phyloP scores from a whole-genome alignment of 2,797 vertebrate genomes.

The Tenualosa thibaudeaui region DNA sequence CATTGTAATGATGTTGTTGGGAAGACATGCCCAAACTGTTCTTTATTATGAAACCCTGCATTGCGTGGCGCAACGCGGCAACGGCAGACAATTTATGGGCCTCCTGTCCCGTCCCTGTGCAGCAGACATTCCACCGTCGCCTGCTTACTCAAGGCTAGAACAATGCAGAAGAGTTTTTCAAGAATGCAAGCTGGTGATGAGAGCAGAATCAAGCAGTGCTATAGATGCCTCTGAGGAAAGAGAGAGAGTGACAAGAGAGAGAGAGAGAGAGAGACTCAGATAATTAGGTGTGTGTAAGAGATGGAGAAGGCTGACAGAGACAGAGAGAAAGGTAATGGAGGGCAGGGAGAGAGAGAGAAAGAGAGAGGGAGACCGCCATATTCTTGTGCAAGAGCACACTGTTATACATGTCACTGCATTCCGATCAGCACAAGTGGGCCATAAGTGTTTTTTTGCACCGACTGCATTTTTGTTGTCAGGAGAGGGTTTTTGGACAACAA shows the following conservation, averaged over 20 bases:
- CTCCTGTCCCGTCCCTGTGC: slow-evolving; percentile 75
- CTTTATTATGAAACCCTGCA: slow-evolving; percentile 80
- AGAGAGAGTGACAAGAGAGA: background rate
- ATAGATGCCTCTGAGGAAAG: background rate
- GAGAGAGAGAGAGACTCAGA: background rate
- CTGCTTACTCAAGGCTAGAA: slow-evolving; percentile 74
- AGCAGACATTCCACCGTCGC: slow-evolving; percentile 79
- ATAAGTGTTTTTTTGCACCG: background rate
- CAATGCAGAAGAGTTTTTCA: slow-evolving; percentile 63
- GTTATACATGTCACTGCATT: slow-evolving; percentile 4
- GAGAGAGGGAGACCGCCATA: background rate
- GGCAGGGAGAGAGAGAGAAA: background rate
- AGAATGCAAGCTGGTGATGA: slow-evolving; percentile 44
- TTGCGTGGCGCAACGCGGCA: slow-evolving; percentile 68
- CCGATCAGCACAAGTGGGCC: slow-evolving; percentile 5
- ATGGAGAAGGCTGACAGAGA: background rate
- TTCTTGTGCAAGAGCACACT: background rate
- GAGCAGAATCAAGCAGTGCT: background rate
- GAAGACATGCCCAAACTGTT: slow-evolving; percentile 88
- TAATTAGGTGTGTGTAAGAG: background rate
- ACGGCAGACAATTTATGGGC: slow-evolving; percentile 83
- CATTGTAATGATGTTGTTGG: slow-evolving; percentile 78
- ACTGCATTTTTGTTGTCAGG: background rate
- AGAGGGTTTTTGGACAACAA: slow-evolving; percentile 41
- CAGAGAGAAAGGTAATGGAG: background rate